Evolutionary conservation across 2,888 invertebrate genomes (phyloP), one percentile per base, ranked within the genome.

Genomic region (Myopa tessellatipennis): DNA sequence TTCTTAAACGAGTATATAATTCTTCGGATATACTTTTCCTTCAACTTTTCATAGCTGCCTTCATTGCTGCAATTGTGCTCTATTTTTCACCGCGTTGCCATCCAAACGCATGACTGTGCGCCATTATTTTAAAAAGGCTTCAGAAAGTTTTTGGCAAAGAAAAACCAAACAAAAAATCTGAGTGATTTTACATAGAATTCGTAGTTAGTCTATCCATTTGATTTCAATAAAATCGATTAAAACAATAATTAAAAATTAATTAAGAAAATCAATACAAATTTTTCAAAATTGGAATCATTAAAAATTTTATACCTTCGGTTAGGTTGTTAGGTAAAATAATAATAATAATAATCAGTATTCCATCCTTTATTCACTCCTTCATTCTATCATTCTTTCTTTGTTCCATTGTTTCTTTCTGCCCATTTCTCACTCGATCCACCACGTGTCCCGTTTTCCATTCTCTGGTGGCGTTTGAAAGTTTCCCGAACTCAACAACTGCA

Each of bases 141-240:
- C 52, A 74, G 55, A 60, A 74, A 67, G 65, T 74, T 74, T 72
- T 55, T 74, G 74, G 38, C 74, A 67, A 74, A 74, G 65, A 55
- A 50, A 74, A 38, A 74, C 63, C 26, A 63, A 73, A 26, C 2
- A 26, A 26, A 26, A 26, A 1, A 26, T 26, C 26, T 26, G 26
- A 1, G 26, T 26, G 26, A 26, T 26, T 26, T 26, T 26, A 26
- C 2, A 26, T 26, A 26, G 26, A 26, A 26, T 26, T 1, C 26
- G 26, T 26, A 26, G 26, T 26, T 26, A 26, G 26, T 26, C 26
- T 26, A 26, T 26, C 26, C 2, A 26, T 26, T 26, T 26, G 26
- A 26, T 26, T 26, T 26, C 26, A 26, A 26, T 26, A 26, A 26
- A 26, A 26, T 26, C 2, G 26, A 2, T 1, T 26, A 26, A 26